These are phyloP conservation scores for Homarus americanus DNA, from an alignment of 1,140 invertebrate genomes.

Conservation along the genomic window DNA sequence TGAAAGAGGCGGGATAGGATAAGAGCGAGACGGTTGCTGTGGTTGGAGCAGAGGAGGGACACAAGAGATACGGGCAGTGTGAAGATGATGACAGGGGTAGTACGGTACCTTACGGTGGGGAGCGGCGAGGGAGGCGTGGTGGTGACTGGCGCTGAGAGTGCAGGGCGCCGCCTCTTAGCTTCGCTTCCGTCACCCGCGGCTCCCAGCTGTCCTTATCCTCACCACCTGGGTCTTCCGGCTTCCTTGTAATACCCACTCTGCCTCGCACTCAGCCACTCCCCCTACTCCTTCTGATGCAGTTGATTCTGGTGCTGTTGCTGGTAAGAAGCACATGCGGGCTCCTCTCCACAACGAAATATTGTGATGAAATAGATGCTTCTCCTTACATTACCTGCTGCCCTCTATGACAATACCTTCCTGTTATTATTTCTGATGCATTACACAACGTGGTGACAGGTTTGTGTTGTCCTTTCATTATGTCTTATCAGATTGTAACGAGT, in stretches of 20 bases:
- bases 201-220: conserved; percentile 26
- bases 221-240: not conserved
- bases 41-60: too few relatives aligned
- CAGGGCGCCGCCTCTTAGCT: not conserved
- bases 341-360: too few relatives aligned
- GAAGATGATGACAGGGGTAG: not conserved
- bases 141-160: not conserved
- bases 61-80: not conserved
- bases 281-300: not conserved
- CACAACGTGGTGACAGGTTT: too few relatives aligned
- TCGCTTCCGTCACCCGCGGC: conserved; percentile 33
- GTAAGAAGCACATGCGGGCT: too few relatives aligned
- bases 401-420: too few relatives aligned
- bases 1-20: not conserved
- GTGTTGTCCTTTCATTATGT: too few relatives aligned
- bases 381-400: too few relatives aligned
- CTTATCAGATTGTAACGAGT: too few relatives aligned
- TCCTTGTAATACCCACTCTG: conserved; percentile 7
- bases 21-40: not conserved
- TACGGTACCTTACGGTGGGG: conserved; percentile 23
- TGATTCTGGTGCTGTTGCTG: not conserved
- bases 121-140: not conserved
- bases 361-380: too few relatives aligned
- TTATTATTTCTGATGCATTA: too few relatives aligned
- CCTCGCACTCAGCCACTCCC: not conserved